Base-by-base conservation (phyloP, 2,797 vertebrate genomes). In the Leptoclinus maculatus region DNA sequence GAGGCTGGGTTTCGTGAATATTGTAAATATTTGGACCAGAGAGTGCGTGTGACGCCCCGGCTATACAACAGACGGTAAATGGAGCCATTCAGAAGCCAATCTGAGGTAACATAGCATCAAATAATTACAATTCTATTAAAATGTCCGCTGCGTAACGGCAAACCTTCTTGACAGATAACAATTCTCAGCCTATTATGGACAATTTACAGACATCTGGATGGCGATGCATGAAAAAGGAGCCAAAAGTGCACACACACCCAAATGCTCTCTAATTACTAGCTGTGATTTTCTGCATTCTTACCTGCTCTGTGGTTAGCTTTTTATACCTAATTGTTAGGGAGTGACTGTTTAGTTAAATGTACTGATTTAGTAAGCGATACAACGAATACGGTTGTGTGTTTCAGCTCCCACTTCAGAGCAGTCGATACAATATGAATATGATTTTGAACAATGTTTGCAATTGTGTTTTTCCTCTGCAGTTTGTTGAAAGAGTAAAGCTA, bases 241-340 rank as follows among this genome's bases (percentile, higher is more conserved):
- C 67, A 86, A 76, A 78, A 57, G 68, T 63, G 62, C 29, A 84
- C 84, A 83, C 83, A 83, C n/a, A n/a, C n/a, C 84, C 80, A 67
- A 83, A 13, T 21, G 51, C 53, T 71, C 62, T 71, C 53, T 80
- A 88, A 90, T 90, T 89, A 73, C 73, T 41, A 51, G 45, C 63
- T 88, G 79, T 77, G 39, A 86, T 92, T 93, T 92, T 87, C 87
- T 86, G 87, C 89, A 86, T 92, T 91, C 83, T 76, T 92, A 87
- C 79, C 76, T 79, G 68, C 70, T 74, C 62, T 77, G 78, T 21
- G 70, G 78, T 79, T 53, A 64, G 62, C 56, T 77, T 83, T 73
- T 74, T 53, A 41, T 34, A 51, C 38, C 74, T 56, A 12, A 51
- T 64, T 83, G 70, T 84, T 32, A 57, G 59, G 56, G 74, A 23